phyloP scores from a whole-genome alignment of 2,113 vertebrate genomes.

The Columba janthina region DNA sequence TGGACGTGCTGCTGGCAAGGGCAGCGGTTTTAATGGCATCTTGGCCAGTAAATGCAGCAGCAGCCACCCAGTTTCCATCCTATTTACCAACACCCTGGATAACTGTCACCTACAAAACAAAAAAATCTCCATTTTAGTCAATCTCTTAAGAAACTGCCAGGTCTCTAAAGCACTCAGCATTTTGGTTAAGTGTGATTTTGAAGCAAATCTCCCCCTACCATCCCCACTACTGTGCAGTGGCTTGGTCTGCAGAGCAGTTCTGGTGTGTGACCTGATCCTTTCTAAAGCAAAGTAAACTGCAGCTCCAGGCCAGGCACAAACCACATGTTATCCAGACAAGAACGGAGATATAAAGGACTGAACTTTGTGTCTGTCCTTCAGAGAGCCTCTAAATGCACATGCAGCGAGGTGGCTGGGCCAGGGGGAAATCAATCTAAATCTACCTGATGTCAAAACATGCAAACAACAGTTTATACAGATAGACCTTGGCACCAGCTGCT shows the following conservation, averaged over 20 bases:
- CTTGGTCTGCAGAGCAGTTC: not conserved
- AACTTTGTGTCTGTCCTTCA: not conserved
- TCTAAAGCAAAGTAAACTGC: not conserved
- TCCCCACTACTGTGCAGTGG: not conserved
- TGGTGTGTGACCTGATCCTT: not conserved
- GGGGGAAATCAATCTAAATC: not conserved
- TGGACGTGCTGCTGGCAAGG: not conserved
- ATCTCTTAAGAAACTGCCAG: not conserved
- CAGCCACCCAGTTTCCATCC: not conserved
- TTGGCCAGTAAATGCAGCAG: not conserved
- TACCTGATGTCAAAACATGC: not conserved
- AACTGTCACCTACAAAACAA: not conserved
- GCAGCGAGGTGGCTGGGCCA: not conserved
- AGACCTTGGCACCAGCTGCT: not conserved
- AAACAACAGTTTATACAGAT: not conserved
- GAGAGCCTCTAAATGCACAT: not conserved
- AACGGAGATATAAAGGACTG: not conserved
- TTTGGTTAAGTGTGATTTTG: not conserved
- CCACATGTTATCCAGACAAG: not conserved
- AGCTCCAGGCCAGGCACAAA: not conserved
- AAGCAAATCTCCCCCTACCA: not conserved
- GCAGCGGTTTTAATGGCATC: not conserved
- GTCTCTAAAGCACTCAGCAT: not conserved
- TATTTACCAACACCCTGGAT: not conserved
- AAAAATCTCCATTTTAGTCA: not conserved